Conservation (phyloP, 2,888 invertebrate species). For the Miltochrista miniata region DNA sequence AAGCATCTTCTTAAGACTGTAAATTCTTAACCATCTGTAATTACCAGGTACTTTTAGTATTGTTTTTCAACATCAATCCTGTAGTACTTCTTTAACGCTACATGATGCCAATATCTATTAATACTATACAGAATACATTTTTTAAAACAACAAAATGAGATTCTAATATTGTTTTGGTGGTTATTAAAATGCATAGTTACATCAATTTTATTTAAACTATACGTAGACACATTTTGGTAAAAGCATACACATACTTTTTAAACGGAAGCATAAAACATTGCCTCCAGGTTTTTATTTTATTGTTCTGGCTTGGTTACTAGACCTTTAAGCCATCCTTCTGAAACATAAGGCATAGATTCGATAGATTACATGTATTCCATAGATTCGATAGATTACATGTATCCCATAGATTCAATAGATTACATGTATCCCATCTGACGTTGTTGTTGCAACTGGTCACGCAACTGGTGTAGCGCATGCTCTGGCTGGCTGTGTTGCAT, state of each 20-base stretch:
- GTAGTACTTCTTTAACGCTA: too few species aligned
- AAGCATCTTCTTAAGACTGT: too few species aligned
- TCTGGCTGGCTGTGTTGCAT: conserved; percentile 91
- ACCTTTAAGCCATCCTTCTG: too few species aligned
- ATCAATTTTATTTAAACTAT: not conserved
- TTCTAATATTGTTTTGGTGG: not conserved
- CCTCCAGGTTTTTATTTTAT: too few species aligned
- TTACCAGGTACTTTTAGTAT: too few species aligned
- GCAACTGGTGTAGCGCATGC: conserved; percentile 72
- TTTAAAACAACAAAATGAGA: not conserved
- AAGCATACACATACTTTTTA: too few species aligned
- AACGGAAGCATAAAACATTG: too few species aligned
- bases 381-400: conserved; percentile 16
- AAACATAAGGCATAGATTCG: too few species aligned
- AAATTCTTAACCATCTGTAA: too few species aligned
- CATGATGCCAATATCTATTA: not conserved
- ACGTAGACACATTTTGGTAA: too few species aligned
- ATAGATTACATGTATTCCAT: conserved; percentile 32
- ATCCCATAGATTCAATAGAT: conserved; percentile 4
- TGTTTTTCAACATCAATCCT: too few species aligned
- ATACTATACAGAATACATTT: not conserved
- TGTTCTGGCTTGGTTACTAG: too few species aligned
- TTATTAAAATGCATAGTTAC: not conserved
- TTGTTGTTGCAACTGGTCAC: conserved; percentile 73
- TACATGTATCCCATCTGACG: conserved; percentile 46